Conservation (phyloP, 1,140 invertebrate genomes). For the Trachymyrmex cornetzi region DNA sequence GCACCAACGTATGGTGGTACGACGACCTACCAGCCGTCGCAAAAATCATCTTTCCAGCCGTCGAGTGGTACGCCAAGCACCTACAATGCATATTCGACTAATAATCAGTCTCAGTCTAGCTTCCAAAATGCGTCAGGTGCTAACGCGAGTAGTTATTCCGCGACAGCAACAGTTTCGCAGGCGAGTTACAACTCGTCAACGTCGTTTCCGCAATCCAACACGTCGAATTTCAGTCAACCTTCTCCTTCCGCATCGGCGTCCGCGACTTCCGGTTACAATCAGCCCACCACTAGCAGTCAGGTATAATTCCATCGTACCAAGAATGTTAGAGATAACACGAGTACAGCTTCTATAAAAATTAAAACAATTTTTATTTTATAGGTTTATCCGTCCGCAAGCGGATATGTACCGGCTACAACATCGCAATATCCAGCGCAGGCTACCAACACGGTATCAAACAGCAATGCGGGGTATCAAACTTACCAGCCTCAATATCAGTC, state of each 20-base stretch:
- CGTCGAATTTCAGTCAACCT: slow-evolving; percentile 83
- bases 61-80: slow-evolving; percentile 80
- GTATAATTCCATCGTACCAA: slow-evolving; percentile 61
- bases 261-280: slow-evolving; percentile 82
- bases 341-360: background rate
- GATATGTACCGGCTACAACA: slow-evolving; percentile 83
- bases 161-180: slow-evolving; percentile 82
- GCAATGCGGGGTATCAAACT: slow-evolving; percentile 82
- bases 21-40: slow-evolving; percentile 79
- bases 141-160: slow-evolving; percentile 82
- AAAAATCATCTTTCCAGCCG: slow-evolving; percentile 83
- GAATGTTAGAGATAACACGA: background rate
- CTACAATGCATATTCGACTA: slow-evolving; percentile 83
- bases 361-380: slow-evolving; percentile 57
- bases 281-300: slow-evolving; percentile 83
- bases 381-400: slow-evolving; percentile 82
- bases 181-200: slow-evolving; percentile 81
- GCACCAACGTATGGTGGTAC: slow-evolving; percentile 79
- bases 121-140: slow-evolving; percentile 81
- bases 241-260: slow-evolving; percentile 82
- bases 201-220: slow-evolving; percentile 84
- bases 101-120: slow-evolving; percentile 81
- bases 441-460: slow-evolving; percentile 82
- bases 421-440: slow-evolving; percentile 84
- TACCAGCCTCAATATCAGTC: slow-evolving; percentile 85